Base-by-base conservation (phyloP, 2,113 vertebrate genomes). In the Vombatus ursinus region DNA sequence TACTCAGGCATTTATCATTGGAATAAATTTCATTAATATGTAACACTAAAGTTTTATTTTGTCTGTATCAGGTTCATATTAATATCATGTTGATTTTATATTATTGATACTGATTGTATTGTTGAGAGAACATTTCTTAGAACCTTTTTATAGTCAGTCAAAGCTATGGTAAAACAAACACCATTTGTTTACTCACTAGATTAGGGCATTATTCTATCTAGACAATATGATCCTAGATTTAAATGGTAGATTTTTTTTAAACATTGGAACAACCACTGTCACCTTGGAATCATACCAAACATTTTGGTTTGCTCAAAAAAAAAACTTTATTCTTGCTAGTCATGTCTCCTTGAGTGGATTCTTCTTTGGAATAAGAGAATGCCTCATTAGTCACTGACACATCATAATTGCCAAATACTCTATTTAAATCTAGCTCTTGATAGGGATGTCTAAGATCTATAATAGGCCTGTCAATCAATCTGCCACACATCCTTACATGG, bases 341-440 rank as follows among this genome's bases (percentile, higher is more conserved):
- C 90, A 96, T 92, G 91, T 92, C 26, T 95, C 51, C 77, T 49
- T 90, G 48, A 97, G 92, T 95, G 96, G 96, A 97, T 97, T 97
- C 95, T 96, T 90, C 94, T 95, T 95, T 94, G 96, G 96, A 96
- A 92, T 53, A 95, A 90, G 54, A 96, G 91, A 93, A 96, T 96
- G 97, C 95, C 91, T 98, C 97, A 96, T 98, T 98, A 97, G 91
- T 94, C 95, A 96, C 93, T 96, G 97, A 97, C 95, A 97, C 92
- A 97, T 97, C 92, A 97, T 97, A 97, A 97, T 97, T 97, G 96
- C 92, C 89, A 96, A 96, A 95, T 51, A 96, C 28, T 94, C 93
- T 96, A 68, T 97, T 97, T 97, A 96, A 97, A 96, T 97, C 96
- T 96, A 96, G 48, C 94, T 96, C 95, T 96, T 95, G 68, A 96